Evolutionary conservation across 2,888 invertebrate species (phyloP).

Genomic region (Scrobipalpa atriplicella): DNA sequence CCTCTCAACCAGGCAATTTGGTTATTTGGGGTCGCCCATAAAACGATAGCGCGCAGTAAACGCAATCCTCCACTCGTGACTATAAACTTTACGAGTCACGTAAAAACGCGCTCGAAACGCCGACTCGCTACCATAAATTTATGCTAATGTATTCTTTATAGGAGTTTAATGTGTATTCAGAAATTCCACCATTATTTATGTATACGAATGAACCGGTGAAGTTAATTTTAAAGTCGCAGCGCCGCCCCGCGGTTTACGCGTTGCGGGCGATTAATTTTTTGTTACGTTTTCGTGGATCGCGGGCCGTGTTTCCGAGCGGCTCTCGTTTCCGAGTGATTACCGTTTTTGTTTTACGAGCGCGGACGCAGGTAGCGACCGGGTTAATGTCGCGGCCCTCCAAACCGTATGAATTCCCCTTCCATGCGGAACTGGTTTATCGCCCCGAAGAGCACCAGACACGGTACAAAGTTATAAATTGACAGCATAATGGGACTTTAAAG

Average conservation of each 20-base stretch:
- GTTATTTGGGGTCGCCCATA: conserved; percentile 81
- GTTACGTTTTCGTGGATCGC: conserved; percentile 59
- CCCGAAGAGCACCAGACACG: conserved; percentile 41
- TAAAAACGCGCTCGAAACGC: conserved; percentile 82
- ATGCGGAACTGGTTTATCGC: conserved; percentile 46
- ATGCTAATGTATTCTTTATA: conserved; percentile 84
- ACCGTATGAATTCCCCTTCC: conserved; percentile 47
- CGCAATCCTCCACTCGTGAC: conserved; percentile 82
- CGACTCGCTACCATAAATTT: conserved; percentile 82
- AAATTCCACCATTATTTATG: conserved; percentile 82
- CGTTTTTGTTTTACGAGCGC: conserved; percentile 50
- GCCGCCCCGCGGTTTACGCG: conserved; percentile 70
- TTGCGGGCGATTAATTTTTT: conserved; percentile 67
- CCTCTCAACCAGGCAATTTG: conserved; percentile 74
- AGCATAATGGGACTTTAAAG: conserved; percentile 60
- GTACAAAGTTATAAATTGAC: conserved; percentile 56
- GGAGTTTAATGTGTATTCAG: conserved; percentile 83
- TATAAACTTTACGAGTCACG: conserved; percentile 83
- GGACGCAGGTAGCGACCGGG: conserved; percentile 46
- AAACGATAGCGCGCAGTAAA: conserved; percentile 81
- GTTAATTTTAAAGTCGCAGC: conserved; percentile 81
- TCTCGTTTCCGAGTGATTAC: conserved; percentile 59
- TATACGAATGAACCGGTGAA: conserved; percentile 81
- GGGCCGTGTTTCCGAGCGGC: conserved; percentile 55
- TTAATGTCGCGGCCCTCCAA: conserved; percentile 46